Base-by-base conservation (phyloP, 2,888 invertebrate genomes). In the Biston stratarius region DNA sequence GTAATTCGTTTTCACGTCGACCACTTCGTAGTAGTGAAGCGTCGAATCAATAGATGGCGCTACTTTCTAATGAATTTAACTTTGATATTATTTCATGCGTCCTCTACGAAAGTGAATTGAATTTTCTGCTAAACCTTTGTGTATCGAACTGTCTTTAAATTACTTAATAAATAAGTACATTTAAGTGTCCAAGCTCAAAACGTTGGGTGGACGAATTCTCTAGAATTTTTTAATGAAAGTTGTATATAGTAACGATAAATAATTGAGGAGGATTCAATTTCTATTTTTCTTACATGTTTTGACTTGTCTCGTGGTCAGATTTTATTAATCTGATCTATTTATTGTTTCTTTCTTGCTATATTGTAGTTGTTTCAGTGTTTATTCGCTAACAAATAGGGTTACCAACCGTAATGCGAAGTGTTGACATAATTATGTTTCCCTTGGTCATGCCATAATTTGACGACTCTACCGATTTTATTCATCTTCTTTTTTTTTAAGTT, bases 201-300 rank as follows among this genome's bases (percentile, higher is more conserved):
- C 24, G 55, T 65, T 40, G 48, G 51, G 58, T 60, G 9, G 61
- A 57, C 44, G 57, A 63, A 33, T 58, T 67, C 57, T 72, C 53
- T 53, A 70, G 65, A 65, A 47, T 62, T 56, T 45, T 62, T 67
- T 67, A 47, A 55, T 56, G 60, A 49, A 49, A 36, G 34, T 63
- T 59, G 64, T 64, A 64, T 47, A 38, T 38, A 45, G n/a, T 61
- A 11, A 42, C 55, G 7, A 33, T 55, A 24, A 24, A 24, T 24
- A 48, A 15, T 51, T 51, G 51, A 51, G 10, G n/a, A 44, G 10
- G n/a, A 44, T 12, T 45, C 24, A 15, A 15, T 55, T 42, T 56
- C 24, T 65, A 40, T 63, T 49, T 45, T 49, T 65, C 49, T 61
- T 55, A 34, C 8, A 33, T 38, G n/a, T 53, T 47, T 64, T 53